phyloP scores from a whole-genome alignment of 2,888 invertebrate genomes.

The Acanthosepion pharaonis region DNA sequence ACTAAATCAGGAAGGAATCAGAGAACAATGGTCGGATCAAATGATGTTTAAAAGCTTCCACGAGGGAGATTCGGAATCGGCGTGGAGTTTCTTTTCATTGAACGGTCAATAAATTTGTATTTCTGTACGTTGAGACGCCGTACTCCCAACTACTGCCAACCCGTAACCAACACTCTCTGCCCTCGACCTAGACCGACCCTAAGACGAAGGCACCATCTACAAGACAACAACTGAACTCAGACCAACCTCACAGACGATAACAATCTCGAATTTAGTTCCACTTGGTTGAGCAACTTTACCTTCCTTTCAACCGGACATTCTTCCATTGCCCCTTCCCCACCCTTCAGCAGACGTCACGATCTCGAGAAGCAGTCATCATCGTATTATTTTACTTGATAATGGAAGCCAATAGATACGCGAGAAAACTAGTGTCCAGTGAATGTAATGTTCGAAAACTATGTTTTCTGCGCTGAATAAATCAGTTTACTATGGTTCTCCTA shows the following conservation, averaged over 20 bases:
- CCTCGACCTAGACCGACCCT: conserved; percentile 33
- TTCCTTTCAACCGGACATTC: neutral
- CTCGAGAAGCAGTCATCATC: neutral
- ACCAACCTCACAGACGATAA: conserved; percentile 18
- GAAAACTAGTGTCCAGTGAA: neutral
- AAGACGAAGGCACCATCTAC: neutral
- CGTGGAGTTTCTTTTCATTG: conserved; percentile 16
- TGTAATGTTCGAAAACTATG: neutral
- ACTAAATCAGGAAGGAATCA: neutral
- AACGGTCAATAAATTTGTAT: neutral
- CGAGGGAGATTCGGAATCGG: neutral
- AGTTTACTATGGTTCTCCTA: too few species aligned
- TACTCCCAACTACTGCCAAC: neutral
- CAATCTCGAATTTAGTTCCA: conserved; percentile 20
- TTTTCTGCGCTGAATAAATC: too few species aligned
- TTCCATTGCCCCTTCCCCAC: neutral
- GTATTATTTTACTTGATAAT: neutral
- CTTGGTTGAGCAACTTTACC: neutral
- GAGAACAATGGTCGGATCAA: conserved; percentile 4
- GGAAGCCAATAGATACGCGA: neutral
- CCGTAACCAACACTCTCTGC: neutral
- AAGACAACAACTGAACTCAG: neutral
- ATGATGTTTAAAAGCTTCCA: conserved; percentile 21
- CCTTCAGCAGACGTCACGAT: neutral
- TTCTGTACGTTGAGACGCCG: neutral